phyloP scores from a whole-genome alignment of 2,797 vertebrate genomes.

The Platyrinchus mystaceus region DNA sequence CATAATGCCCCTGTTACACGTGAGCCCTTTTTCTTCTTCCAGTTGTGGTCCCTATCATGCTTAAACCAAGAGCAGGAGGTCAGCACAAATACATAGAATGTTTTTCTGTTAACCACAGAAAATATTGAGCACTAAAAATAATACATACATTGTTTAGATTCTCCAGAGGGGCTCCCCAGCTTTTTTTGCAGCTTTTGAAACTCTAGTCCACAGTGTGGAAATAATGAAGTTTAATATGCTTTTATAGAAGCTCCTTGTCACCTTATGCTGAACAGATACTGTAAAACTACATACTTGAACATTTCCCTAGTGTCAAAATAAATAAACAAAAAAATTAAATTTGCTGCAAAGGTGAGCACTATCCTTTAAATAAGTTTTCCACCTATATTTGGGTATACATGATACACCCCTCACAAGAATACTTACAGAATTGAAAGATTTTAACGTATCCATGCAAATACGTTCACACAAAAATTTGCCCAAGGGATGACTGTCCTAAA shows the following conservation, averaged over 20 bases:
- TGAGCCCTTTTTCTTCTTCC: neutral
- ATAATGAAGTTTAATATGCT: neutral
- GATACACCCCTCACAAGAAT: neutral
- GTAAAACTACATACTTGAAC: neutral
- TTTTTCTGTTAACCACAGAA: neutral
- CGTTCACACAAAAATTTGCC: neutral
- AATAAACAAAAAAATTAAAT: neutral
- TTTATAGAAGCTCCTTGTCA: neutral
- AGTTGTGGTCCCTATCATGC: neutral
- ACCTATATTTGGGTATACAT: neutral
- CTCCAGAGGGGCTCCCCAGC: neutral
- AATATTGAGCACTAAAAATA: neutral
- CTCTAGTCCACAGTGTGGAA: neutral
- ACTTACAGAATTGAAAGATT: neutral
- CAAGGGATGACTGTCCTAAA: constrained; percentile 7
- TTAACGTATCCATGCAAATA: neutral
- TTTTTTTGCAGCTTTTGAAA: neutral
- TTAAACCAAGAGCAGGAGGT: neutral
- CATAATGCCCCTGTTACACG: neutral
- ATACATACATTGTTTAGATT: neutral
- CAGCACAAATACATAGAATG: neutral
- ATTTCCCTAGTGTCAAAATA: neutral
- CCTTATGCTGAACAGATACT: neutral
- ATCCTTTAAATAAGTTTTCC: neutral
- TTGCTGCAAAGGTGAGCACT: neutral